phyloP scores from a whole-genome alignment of 2,113 vertebrate species.

The Protobothrops mucrosquamatus region DNA sequence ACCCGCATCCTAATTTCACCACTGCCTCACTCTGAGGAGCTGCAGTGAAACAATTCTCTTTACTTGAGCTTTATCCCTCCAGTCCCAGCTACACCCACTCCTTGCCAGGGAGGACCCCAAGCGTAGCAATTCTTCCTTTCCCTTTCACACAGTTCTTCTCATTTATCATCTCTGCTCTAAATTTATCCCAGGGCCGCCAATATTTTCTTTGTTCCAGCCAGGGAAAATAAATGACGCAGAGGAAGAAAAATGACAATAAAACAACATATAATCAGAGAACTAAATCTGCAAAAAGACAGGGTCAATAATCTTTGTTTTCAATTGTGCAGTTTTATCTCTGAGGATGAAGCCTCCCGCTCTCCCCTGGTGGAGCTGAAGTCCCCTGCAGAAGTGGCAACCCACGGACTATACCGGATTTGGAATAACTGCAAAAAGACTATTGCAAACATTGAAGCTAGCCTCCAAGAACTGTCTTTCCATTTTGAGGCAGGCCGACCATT shows the following conservation, averaged over 20 bases:
- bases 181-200: conserved; percentile 46
- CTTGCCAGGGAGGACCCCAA: too few relatives aligned
- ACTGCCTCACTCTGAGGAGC: not conserved
- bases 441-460: not conserved
- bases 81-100: not conserved
- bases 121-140: not conserved
- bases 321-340: conserved; percentile 41
- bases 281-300: conserved; percentile 64
- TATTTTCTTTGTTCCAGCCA: not conserved
- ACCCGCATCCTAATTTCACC: not conserved
- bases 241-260: too few relatives aligned
- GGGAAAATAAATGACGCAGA: not conserved
- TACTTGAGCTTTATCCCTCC: not conserved
- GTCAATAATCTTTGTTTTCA: conserved; percentile 48
- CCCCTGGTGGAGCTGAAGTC: not conserved
- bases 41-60: not conserved
- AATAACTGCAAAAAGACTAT: not conserved
- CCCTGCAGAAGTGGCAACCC: not conserved
- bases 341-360: conserved; percentile 36
- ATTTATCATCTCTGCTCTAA: not conserved
- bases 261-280: conserved; percentile 3
- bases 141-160: not conserved
- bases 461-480: too few relatives aligned
- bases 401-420: not conserved
- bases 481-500: too few relatives aligned